Evolutionary conservation across 2,113 vertebrate genomes (phyloP).

Genomic region (Forbesichthys agassizii): DNA sequence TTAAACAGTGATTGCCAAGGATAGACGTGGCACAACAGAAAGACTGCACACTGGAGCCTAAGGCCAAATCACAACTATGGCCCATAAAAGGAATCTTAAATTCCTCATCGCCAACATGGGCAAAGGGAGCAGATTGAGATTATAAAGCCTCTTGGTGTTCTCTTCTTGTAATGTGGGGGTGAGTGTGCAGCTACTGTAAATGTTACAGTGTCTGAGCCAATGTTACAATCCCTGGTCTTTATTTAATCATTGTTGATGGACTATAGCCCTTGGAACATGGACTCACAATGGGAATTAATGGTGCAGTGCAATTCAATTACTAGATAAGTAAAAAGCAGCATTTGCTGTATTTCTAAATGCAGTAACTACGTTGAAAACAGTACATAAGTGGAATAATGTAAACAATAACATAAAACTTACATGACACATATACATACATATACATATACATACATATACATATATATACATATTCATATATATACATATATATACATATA

Average conservation of each 20-base stretch:
- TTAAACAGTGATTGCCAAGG: constrained; percentile 36
- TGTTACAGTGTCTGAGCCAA: constrained; percentile 57
- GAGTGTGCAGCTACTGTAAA: constrained; percentile 52
- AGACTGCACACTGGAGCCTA: constrained; percentile 23
- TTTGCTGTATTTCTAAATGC: too few species aligned
- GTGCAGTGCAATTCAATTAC: neutral
- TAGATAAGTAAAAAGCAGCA: too few species aligned
- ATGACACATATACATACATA: too few species aligned
- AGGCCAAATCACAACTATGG: constrained; percentile 52
- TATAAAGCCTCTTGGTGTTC: constrained; percentile 55
- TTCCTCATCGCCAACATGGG: constrained; percentile 55
- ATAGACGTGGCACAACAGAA: constrained; percentile 8
- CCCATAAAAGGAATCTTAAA: constrained; percentile 62
- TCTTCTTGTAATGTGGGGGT: constrained; percentile 24
- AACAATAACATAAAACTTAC: too few species aligned
- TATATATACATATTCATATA: too few species aligned
- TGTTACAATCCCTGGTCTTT: constrained; percentile 48
- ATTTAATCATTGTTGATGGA: constrained; percentile 68
- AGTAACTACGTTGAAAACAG: too few species aligned
- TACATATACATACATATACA: too few species aligned
- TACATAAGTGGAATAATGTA: too few species aligned
- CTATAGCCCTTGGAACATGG: constrained; percentile 58
- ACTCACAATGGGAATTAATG: constrained; percentile 45
- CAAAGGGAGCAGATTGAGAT: constrained; percentile 65
- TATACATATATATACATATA: too few species aligned